These are phyloP conservation scores for Condylostylus longicornis DNA, from an alignment of 1,140 invertebrate species.

Conservation along the genomic window DNA sequence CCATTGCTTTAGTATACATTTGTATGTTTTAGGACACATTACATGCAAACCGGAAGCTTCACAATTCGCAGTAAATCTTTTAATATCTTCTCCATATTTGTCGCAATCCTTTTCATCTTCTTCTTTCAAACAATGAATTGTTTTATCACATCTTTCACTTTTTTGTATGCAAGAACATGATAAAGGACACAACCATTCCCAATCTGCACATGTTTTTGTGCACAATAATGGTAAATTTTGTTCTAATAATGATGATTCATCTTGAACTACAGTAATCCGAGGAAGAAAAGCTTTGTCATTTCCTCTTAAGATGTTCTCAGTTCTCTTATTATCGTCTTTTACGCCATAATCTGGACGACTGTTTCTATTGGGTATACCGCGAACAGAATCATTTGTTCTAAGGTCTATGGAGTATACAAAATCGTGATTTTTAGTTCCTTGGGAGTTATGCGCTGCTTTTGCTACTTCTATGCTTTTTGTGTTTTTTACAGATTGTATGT, in stretches of 20 bases:
- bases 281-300: neutral
- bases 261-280: neutral
- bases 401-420: too few relatives aligned
- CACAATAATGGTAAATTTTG: constrained; percentile 28
- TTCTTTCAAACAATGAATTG: constrained; percentile 41
- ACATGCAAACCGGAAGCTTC: constrained; percentile 43
- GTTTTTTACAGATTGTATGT: too few relatives aligned
- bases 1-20: constrained; percentile 62
- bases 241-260: neutral
- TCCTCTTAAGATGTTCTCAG: too few relatives aligned
- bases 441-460: too few relatives aligned
- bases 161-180: constrained; percentile 44
- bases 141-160: constrained; percentile 37
- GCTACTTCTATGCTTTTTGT: too few relatives aligned
- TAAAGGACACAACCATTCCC: constrained; percentile 39
- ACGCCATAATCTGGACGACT: too few relatives aligned
- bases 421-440: too few relatives aligned
- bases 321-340: too few relatives aligned
- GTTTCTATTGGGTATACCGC: too few relatives aligned
- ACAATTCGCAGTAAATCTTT: constrained; percentile 36
- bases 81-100: constrained; percentile 25
- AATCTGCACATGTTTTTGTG: constrained; percentile 31
- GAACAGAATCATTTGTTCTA: too few relatives aligned
- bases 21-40: constrained; percentile 48
- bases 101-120: constrained; percentile 54